phyloP scores from a whole-genome alignment of 2,888 invertebrate species.

The Chorisops tibialis region DNA sequence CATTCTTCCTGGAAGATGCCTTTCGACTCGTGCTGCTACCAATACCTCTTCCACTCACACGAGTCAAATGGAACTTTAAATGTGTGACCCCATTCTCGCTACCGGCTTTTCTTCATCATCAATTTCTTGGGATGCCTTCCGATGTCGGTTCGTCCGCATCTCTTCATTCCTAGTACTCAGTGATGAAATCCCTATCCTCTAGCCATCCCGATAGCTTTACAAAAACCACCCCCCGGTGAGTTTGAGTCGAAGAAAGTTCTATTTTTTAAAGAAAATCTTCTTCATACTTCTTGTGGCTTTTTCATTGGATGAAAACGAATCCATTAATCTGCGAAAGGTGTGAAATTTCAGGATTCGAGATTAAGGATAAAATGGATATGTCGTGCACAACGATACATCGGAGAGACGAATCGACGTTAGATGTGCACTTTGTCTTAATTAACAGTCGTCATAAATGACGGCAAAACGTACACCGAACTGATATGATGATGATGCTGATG shows the following conservation, averaged over 20 bases:
- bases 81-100: too few species aligned
- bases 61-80: too few species aligned
- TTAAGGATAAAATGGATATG: slow-evolving; percentile 1
- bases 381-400: slow-evolving; percentile 4
- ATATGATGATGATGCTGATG: too few species aligned
- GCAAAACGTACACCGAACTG: neutral
- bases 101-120: too few species aligned
- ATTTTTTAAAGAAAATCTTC: too few species aligned
- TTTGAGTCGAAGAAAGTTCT: too few species aligned
- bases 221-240: neutral
- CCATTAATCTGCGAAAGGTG: slow-evolving; percentile 12
- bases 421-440: slow-evolving; percentile 6
- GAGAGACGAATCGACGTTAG: slow-evolving; percentile 1
- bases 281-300: too few species aligned
- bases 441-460: slow-evolving; percentile 4
- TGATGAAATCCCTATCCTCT: neutral
- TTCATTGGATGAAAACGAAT: neutral
- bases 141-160: neutral
- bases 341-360: neutral
- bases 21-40: too few species aligned
- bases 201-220: neutral
- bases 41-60: too few species aligned
- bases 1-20: too few species aligned
- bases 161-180: neutral
- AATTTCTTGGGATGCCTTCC: too few species aligned